Evolutionary conservation across 2,797 vertebrate genomes (phyloP).

Genomic region (Hoplostethus mediterraneus): DNA sequence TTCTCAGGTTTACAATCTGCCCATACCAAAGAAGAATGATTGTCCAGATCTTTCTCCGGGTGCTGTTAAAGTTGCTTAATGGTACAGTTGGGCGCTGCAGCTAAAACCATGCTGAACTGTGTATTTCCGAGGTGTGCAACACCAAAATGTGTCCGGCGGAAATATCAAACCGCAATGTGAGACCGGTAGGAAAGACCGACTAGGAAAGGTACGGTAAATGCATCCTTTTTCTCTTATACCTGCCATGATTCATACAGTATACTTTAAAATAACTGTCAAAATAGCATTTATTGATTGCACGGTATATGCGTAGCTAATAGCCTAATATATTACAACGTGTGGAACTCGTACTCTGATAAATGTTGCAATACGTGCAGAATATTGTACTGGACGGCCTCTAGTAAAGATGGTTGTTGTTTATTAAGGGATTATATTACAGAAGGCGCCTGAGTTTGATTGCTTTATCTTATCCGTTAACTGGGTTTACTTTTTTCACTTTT

Average conservation of each 20-base stretch:
- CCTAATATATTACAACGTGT: not conserved
- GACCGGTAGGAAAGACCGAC: not conserved
- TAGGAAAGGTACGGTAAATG: rapidly evolving
- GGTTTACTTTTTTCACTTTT: not conserved
- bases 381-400: not conserved
- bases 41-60: not conserved
- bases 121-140: constrained; percentile 52
- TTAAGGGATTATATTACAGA: not conserved
- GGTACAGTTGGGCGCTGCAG: not conserved
- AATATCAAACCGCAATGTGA: not conserved
- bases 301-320: too few species aligned
- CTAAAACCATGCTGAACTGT: constrained; percentile 66
- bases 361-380: constrained; percentile 28
- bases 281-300: too few species aligned
- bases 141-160: constrained; percentile 37
- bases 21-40: rapidly evolving
- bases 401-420: not conserved
- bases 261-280: too few species aligned
- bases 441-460: not conserved
- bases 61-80: not conserved
- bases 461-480: not conserved
- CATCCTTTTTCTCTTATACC: rapidly evolving
- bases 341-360: rapidly evolving
- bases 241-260: rapidly evolving
- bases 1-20: not conserved